Percentiles rank a stretch among this genome's conserved stretches.
Evolutionary conservation across 2,888 invertebrate species (phyloP).

Genomic region (Polyommatus iphigenia): DNA sequence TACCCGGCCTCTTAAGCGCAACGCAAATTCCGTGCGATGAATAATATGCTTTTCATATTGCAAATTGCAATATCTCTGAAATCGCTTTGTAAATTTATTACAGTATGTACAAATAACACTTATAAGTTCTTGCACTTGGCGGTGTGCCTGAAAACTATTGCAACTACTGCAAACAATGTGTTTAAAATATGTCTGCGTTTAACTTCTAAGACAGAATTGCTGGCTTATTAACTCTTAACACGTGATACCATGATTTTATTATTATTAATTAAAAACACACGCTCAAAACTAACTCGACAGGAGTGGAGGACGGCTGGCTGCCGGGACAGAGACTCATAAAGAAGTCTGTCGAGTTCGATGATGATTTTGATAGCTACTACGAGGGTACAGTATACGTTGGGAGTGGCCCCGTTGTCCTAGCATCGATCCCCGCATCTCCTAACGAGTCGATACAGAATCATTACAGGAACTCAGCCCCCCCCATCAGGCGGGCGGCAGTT

Average conservation of each 20-base stretch:
- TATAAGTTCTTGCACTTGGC: constrained; percentile 7
- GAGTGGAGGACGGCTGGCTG: constrained; percentile 76
- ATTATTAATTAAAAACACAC: constrained; percentile 15
- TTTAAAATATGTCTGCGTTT: not conserved
- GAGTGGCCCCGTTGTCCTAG: constrained; percentile 60
- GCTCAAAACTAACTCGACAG: constrained; percentile 68
- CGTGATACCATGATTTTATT: not conserved
- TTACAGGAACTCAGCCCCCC: constrained; percentile 37
- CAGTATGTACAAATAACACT: not conserved
- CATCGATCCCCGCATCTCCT: constrained; percentile 53
- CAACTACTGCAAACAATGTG: constrained; percentile 8
- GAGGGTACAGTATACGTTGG: constrained; percentile 73
- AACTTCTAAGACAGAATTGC: not conserved
- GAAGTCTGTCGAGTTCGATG: constrained; percentile 74
- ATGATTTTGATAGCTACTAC: constrained; percentile 76
- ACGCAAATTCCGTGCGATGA: not conserved
- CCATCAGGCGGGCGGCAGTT: constrained; percentile 44
- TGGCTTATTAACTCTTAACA: not conserved
- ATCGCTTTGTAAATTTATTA: not conserved
- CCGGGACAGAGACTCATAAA: constrained; percentile 78
- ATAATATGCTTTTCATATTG: constrained; percentile 9
- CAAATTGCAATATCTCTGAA: constrained; percentile 3
- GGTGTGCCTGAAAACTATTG: constrained; percentile 8
- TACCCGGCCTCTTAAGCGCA: too few species aligned
- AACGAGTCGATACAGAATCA: constrained; percentile 39